These are phyloP conservation scores for Drosophila merina DNA, from an alignment of 2,888 invertebrate genomes.

Conservation along the genomic window DNA sequence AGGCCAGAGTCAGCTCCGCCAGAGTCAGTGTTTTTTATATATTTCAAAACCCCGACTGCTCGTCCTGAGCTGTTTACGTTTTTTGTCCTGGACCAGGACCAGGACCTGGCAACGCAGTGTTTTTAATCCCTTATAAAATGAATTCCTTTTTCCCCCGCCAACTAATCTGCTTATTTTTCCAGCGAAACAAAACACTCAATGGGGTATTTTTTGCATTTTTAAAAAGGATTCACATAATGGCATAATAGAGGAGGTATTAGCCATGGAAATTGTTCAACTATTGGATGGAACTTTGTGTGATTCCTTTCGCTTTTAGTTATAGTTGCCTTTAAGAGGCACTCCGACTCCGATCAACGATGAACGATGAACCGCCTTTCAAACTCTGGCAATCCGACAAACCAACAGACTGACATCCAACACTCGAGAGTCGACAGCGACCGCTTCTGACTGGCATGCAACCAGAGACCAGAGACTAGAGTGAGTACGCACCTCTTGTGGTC, in stretches of 20 bases:
- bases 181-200: background rate
- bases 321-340: too few relatives aligned
- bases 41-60: too few relatives aligned
- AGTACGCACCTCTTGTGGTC: slow-evolving; percentile 63
- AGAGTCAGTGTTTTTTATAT: background rate
- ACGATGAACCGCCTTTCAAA: slow-evolving; percentile 7
- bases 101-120: background rate
- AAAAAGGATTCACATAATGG: too few relatives aligned
- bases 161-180: background rate
- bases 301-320: background rate
- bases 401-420: slow-evolving; percentile 1
- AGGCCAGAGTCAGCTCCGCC: background rate
- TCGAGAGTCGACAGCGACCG: slow-evolving; percentile 8
- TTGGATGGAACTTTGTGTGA: too few relatives aligned
- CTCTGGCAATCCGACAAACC: too few relatives aligned
- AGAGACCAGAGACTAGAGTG: slow-evolving; percentile 44
- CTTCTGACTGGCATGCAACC: slow-evolving; percentile 41
- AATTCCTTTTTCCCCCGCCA: background rate
- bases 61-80: too few relatives aligned
- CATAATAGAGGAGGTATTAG: too few relatives aligned
- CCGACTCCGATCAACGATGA: too few relatives aligned
- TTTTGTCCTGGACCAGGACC: too few relatives aligned
- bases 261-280: too few relatives aligned
- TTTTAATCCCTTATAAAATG: background rate
- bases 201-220: too few relatives aligned